Base-by-base conservation (phyloP, 2,113 vertebrate genomes). In the Strix aluco region DNA sequence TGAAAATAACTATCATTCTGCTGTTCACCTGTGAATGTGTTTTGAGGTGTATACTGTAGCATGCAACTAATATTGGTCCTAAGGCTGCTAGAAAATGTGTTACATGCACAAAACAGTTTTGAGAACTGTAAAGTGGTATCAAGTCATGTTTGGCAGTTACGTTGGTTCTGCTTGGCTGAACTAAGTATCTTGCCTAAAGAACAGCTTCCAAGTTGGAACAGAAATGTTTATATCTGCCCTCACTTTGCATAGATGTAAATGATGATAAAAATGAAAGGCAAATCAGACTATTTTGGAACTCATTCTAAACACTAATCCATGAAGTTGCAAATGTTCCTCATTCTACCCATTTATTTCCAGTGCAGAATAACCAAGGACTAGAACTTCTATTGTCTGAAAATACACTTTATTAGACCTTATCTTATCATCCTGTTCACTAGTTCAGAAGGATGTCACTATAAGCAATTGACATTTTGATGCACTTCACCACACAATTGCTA, bases 401-500 rank as follows among this genome's bases (percentile, higher is more conserved):
- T 15, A 17, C 11, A 21, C 42, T 82, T 74, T 59, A 47, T 85
- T 71, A 77, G 46, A 8, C 59, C 38, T 85, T 65, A 77, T 92
- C 81, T 93, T 83, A 58, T 80, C 87, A 52, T 29, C 58, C 59
- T 91, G 72, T 93, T 63, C 59, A 25, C 42, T 4, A 44, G 38
- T 13, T 62, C 73, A 67, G 63, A 69, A 71, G 80, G 30, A 93
- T 29, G 34, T 16, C 58, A 21, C 78, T 82, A 15, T 59, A 72
- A 91, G n/a, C 57, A 89, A 74, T 91, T 93, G 92, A 59, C 25
- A n/a, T 89, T 92, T 86, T 81, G 83, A 75, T 92, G 80, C 49
- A 85, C 70, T 91, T 87, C 57, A 47, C 55, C 70, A 77, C 8
- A 9, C 66, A 70, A 19, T 58, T 90, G 27, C 70, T 88, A 66